phyloP scores from a whole-genome alignment of 92 coral and sea anemone genomes.

The Zoanthus gigantus region DNA sequence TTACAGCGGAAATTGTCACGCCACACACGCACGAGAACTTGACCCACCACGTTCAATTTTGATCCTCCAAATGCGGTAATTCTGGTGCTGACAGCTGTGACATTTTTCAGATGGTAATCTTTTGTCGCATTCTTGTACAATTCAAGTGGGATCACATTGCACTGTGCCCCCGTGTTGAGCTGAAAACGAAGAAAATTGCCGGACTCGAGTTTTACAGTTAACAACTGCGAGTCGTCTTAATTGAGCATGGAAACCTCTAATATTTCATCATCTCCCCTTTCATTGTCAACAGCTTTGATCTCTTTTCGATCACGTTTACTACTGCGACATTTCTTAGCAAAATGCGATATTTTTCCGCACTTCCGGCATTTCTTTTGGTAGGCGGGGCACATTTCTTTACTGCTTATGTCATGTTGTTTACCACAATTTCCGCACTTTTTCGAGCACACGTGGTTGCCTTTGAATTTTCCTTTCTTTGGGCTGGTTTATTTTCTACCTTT shows the following conservation, averaged over 20 bases:
- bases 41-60: background rate
- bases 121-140: conserved; percentile 39
- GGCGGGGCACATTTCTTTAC: conserved; percentile 3
- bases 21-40: background rate
- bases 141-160: conserved; percentile 37
- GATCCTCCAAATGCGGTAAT: background rate
- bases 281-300: background rate
- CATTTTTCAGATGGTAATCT: conserved; percentile 6
- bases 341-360: conserved; percentile 12
- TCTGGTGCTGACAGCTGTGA: background rate
- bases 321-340: conserved; percentile 1
- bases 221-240: conserved; percentile 35
- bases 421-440: conserved; percentile 9
- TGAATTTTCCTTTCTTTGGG: background rate
- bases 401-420: conserved; percentile 1
- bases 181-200: conserved; percentile 38
- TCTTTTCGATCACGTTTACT: background rate
- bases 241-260: background rate
- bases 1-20: background rate
- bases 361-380: conserved; percentile 11
- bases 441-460: background rate
- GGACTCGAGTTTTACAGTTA: conserved; percentile 36
- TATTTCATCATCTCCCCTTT: background rate
- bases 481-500: background rate
- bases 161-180: conserved; percentile 25